Evolutionary conservation across 2,888 invertebrate species (phyloP).

Genomic region (Amphipyra berbera): DNA sequence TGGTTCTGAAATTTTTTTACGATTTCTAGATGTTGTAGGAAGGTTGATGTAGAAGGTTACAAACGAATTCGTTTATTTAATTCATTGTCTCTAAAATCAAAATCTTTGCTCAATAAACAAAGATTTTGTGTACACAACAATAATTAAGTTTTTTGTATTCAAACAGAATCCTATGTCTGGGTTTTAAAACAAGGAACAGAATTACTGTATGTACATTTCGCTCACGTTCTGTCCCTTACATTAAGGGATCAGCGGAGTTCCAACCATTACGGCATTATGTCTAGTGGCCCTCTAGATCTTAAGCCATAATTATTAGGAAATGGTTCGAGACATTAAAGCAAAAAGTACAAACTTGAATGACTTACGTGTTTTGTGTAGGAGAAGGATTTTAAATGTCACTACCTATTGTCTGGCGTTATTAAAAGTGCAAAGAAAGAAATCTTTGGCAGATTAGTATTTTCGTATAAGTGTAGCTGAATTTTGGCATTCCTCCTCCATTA

Average conservation of each 20-base stretch:
- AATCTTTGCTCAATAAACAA: too few species aligned
- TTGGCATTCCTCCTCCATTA: too few species aligned
- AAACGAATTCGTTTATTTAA: too few species aligned
- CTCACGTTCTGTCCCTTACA: constrained; percentile 44
- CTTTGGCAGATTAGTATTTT: too few species aligned
- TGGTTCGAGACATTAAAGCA: constrained; percentile 11
- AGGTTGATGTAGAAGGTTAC: too few species aligned
- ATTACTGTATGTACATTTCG: constrained; percentile 27
- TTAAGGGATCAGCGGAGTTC: constrained; percentile 35
- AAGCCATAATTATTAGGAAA: constrained; percentile 15
- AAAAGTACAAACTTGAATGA: constrained; percentile 1
- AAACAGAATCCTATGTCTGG: background rate
- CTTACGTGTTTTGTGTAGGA: constrained; percentile 13
- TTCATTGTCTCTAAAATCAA: too few species aligned
- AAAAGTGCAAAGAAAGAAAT: too few species aligned
- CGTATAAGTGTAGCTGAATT: too few species aligned
- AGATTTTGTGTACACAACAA: background rate
- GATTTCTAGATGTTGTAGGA: too few species aligned
- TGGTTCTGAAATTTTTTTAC: too few species aligned
- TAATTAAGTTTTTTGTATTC: constrained; percentile 9
- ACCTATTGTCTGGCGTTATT: too few species aligned
- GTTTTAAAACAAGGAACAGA: constrained; percentile 15
- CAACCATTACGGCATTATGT: constrained; percentile 14
- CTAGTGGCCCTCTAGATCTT: constrained; percentile 13
- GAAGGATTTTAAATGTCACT: constrained; percentile 10